Conservation (phyloP, 2,797 vertebrate genomes). For the Loris lydekkerianus region DNA sequence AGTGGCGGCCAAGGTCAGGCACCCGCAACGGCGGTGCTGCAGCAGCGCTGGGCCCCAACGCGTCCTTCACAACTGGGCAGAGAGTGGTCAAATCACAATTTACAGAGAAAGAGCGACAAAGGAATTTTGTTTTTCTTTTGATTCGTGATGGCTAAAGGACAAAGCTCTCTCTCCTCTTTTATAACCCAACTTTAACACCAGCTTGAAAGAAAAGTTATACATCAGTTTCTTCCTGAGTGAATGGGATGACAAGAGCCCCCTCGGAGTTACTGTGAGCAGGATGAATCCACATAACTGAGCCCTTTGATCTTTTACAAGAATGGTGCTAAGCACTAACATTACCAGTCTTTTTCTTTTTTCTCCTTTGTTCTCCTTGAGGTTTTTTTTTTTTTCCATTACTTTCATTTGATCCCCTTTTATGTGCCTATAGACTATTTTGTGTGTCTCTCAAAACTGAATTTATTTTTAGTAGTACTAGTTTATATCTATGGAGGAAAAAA, state of each 20-base stretch:
- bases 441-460: constrained; percentile 41
- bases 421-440: constrained; percentile 34
- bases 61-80: not conserved
- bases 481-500: not conserved
- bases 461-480: constrained; percentile 51
- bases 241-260: not conserved
- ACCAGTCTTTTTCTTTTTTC: not conserved
- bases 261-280: not conserved
- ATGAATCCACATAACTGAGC: not conserved
- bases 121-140: constrained; percentile 40
- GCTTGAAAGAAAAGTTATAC: constrained; percentile 50
- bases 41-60: not conserved
- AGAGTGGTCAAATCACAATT: not conserved
- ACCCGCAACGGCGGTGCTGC: not conserved
- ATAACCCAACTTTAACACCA: not conserved
- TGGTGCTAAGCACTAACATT: not conserved
- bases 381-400: not conserved
- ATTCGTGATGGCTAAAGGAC: constrained; percentile 5
- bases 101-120: not conserved
- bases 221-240: not conserved
- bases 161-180: constrained; percentile 48
- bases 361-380: not conserved
- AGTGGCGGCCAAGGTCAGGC: not conserved
- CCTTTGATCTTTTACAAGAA: constrained; percentile 25
- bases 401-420: constrained; percentile 34